Conservation (phyloP, 2,888 invertebrate genomes). For the Andrena minutula region DNA sequence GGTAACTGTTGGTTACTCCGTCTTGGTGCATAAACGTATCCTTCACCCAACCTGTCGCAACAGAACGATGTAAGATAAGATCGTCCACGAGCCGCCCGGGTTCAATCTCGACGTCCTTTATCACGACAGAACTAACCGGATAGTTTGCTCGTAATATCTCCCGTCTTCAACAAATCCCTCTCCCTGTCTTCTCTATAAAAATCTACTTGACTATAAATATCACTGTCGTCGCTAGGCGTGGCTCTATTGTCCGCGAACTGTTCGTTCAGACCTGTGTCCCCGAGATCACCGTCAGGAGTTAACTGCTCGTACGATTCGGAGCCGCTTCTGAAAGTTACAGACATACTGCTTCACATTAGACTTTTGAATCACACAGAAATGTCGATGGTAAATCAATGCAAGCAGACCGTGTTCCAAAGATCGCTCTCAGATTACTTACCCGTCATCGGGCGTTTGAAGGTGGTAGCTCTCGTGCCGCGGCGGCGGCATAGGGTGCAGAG, state of each 20-base stretch:
- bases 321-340: constrained; percentile 85
- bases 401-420: constrained; percentile 3
- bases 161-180: constrained; percentile 76
- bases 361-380: constrained; percentile 66
- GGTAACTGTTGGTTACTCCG: constrained; percentile 88
- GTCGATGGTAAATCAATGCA: not conserved
- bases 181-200: constrained; percentile 87
- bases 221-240: constrained; percentile 89
- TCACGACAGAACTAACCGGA: constrained; percentile 76
- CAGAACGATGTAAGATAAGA: constrained; percentile 4
- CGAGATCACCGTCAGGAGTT: constrained; percentile 85
- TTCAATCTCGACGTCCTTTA: not conserved
- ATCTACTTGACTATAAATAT: constrained; percentile 88
- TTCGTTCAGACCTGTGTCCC: constrained; percentile 82
- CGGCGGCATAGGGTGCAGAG: constrained; percentile 89
- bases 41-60: constrained; percentile 86
- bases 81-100: too few relatives aligned
- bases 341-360: constrained; percentile 85
- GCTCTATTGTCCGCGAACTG: constrained; percentile 83
- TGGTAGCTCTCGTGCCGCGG: constrained; percentile 93
- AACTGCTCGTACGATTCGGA: constrained; percentile 88
- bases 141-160: constrained; percentile 81
- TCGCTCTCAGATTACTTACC: constrained; percentile 82
- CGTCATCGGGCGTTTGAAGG: constrained; percentile 87
- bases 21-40: constrained; percentile 85